Evolutionary conservation across 2,888 invertebrate genomes (phyloP).

Genomic region (Drosophila siamana): DNA sequence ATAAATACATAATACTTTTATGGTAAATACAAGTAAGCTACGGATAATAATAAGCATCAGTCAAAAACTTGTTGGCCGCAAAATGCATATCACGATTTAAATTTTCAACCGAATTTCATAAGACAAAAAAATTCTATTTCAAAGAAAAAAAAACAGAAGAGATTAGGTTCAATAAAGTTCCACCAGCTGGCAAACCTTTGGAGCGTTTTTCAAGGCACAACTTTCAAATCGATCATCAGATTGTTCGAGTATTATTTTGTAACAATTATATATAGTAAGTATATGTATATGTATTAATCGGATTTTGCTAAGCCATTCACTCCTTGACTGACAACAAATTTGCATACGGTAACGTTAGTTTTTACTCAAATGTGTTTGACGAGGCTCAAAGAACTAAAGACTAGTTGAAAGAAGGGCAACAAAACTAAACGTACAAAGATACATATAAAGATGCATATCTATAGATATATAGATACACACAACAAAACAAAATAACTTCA

Average conservation of each 20-base stretch:
- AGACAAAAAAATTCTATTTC: slow-evolving; percentile 20
- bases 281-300: slow-evolving; percentile 14
- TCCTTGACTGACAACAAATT: slow-evolving; percentile 83
- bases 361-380: slow-evolving; percentile 74
- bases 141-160: slow-evolving; percentile 2
- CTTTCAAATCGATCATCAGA: slow-evolving; percentile 5
- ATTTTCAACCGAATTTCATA: slow-evolving; percentile 26
- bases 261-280: background rate
- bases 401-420: slow-evolving; percentile 60
- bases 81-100: slow-evolving; percentile 45
- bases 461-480: slow-evolving; percentile 21
- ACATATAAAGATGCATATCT: slow-evolving; percentile 42
- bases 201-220: slow-evolving; percentile 9
- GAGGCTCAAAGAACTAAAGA: slow-evolving; percentile 73
- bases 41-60: slow-evolving; percentile 81
- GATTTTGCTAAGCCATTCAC: slow-evolving; percentile 80
- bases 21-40: slow-evolving; percentile 76
- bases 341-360: slow-evolving; percentile 69
- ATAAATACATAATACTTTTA: slow-evolving; percentile 69
- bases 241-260: slow-evolving; percentile 1
- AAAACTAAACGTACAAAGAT: slow-evolving; percentile 65
- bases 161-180: slow-evolving; percentile 23
- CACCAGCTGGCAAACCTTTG: slow-evolving; percentile 34
- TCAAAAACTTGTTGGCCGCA: slow-evolving; percentile 85
- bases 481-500: slow-evolving; percentile 39